Evolutionary conservation across 2,113 vertebrate genomes (phyloP).

Genomic region (Dermatemys mawii): DNA sequence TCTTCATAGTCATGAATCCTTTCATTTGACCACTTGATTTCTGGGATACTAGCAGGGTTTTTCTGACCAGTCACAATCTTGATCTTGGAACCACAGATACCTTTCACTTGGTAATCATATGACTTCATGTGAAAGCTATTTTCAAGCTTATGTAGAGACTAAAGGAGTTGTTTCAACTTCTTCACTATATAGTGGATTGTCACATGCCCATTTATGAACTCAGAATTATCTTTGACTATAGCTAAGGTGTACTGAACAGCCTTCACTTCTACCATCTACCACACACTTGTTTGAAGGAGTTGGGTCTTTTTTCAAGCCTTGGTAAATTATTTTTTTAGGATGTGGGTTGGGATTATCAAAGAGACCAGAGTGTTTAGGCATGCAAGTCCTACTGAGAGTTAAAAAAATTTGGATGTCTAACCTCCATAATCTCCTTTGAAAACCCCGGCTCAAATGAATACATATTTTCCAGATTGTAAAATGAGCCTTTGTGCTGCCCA

Average conservation of each 20-base stretch:
- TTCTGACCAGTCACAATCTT: neutral
- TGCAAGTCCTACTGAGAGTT: neutral
- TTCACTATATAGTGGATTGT: neutral
- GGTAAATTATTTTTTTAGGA: neutral
- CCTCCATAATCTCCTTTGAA: neutral
- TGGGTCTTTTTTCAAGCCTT: too few species aligned
- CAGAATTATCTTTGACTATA: neutral
- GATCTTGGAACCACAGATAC: neutral
- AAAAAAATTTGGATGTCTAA: too few species aligned
- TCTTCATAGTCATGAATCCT: neutral
- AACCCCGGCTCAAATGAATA: neutral
- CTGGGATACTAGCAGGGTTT: neutral
- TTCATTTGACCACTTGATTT: neutral
- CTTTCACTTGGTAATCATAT: neutral
- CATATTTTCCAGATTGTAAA: neutral
- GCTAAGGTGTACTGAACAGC: neutral
- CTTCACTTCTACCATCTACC: neutral
- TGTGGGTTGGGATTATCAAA: neutral
- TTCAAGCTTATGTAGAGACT: neutral
- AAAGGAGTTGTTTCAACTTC: neutral
- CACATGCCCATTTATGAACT: neutral
- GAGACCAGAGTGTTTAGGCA: neutral
- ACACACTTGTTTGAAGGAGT: too few species aligned
- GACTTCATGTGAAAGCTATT: neutral
- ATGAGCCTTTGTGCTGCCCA: neutral